phyloP scores from a whole-genome alignment of 2,797 vertebrate species.

The Halcyon badia region DNA sequence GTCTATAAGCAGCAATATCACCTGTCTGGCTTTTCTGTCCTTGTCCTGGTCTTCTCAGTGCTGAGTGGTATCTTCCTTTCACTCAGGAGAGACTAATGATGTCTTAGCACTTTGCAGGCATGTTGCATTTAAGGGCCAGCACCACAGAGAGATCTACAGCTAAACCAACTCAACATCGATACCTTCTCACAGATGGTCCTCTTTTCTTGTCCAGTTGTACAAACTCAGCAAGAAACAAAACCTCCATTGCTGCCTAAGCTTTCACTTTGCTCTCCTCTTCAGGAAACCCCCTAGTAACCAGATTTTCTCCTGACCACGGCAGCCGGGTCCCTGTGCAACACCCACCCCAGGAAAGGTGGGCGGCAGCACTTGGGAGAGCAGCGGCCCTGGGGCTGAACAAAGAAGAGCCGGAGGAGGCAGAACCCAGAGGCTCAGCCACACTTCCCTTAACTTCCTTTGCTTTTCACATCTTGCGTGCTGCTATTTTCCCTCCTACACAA shows the following conservation, averaged over 20 bases:
- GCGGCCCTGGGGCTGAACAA: not conserved
- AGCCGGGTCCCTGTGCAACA: not conserved
- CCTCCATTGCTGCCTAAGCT: not conserved
- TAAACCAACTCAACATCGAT: not conserved
- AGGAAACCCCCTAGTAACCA: not conserved
- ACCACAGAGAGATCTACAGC: not conserved
- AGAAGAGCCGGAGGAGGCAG: not conserved
- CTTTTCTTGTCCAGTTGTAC: not conserved
- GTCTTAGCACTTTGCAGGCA: not conserved
- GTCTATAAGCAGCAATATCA: not conserved
- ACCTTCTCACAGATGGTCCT: not conserved
- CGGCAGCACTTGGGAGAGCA: not conserved
- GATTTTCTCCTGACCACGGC: not conserved
- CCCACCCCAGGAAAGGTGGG: fast-evolving
- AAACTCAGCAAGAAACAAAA: not conserved
- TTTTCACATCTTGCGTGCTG: not conserved
- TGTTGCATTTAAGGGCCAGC: not conserved
- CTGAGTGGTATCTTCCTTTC: not conserved
- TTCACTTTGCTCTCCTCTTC: not conserved
- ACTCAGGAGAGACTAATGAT: not conserved
- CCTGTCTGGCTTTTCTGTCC: not conserved
- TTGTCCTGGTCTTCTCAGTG: not conserved
- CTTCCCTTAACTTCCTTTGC: not conserved
- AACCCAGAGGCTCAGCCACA: not conserved
- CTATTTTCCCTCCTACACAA: not conserved